Conservation (phyloP, 2,888 invertebrate species). For the Lamellibrachia satsuma region DNA sequence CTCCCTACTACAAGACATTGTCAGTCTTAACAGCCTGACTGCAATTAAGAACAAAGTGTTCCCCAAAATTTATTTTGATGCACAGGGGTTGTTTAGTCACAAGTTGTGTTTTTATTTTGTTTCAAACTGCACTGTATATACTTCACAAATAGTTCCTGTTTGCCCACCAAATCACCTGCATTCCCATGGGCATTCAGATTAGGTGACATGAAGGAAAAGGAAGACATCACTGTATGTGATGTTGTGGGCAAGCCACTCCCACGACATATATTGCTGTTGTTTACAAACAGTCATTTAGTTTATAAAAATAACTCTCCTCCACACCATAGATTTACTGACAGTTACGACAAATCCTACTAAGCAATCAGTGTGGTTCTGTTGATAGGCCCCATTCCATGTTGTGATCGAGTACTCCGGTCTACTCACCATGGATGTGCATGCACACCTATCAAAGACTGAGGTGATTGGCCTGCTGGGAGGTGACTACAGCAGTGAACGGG, state of each 20-base stretch:
- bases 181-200: background rate
- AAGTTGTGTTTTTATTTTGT: too few species aligned
- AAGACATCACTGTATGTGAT: background rate
- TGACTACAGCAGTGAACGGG: conserved; percentile 60
- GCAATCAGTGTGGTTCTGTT: background rate
- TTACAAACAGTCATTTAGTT: background rate
- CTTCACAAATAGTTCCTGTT: too few species aligned
- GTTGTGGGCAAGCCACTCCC: background rate
- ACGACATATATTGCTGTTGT: background rate
- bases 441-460: conserved; percentile 76
- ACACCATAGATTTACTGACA: too few species aligned
- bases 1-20: too few species aligned
- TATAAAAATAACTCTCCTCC: background rate
- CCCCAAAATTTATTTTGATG: too few species aligned
- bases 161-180: background rate
- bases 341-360: too few species aligned
- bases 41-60: too few species aligned
- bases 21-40: too few species aligned
- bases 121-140: too few species aligned
- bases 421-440: conserved; percentile 77
- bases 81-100: too few species aligned
- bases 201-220: background rate
- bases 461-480: conserved; percentile 81
- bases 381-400: conserved; percentile 75
- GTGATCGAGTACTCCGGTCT: conserved; percentile 72